phyloP scores from a whole-genome alignment of 2,888 invertebrate genomes.

The Oscheius onirici region DNA sequence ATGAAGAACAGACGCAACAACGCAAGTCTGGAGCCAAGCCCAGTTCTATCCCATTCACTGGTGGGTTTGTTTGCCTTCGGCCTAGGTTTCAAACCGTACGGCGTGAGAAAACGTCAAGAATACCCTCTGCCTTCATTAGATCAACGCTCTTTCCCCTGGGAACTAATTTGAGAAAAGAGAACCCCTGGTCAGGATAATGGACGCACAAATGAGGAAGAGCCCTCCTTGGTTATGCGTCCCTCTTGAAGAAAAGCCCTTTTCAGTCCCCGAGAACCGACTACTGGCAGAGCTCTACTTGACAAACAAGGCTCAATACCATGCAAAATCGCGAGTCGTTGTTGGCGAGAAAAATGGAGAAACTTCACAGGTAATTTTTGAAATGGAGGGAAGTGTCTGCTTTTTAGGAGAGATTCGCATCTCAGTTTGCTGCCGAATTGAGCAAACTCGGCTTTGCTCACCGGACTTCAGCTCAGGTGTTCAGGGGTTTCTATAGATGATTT shows the following conservation, averaged over 20 bases:
- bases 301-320: constrained; percentile 20
- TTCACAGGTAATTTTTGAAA: background rate
- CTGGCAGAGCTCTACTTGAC: constrained; percentile 13
- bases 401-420: constrained; percentile 17
- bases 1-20: background rate
- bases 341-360: constrained; percentile 22
- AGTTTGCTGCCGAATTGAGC: constrained; percentile 16
- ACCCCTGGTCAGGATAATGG: background rate
- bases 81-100: background rate
- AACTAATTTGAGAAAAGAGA: background rate
- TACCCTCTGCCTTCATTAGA: background rate
- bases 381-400: background rate
- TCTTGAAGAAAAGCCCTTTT: background rate
- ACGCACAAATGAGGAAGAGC: background rate
- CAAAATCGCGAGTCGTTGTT: constrained; percentile 11
- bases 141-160: background rate
- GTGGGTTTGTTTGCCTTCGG: background rate
- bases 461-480: background rate
- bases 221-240: background rate
- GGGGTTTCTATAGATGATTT: no score
- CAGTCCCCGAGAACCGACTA: constrained; percentile 24
- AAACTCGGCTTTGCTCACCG: constrained; percentile 21
- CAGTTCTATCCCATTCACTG: constrained; percentile 18
- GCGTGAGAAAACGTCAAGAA: background rate
- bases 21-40: constrained; percentile 18